Evolutionary conservation across 1,140 invertebrate species (phyloP), one percentile per base, ranked within the genome.

Genomic region (Drosophila burlai): DNA sequence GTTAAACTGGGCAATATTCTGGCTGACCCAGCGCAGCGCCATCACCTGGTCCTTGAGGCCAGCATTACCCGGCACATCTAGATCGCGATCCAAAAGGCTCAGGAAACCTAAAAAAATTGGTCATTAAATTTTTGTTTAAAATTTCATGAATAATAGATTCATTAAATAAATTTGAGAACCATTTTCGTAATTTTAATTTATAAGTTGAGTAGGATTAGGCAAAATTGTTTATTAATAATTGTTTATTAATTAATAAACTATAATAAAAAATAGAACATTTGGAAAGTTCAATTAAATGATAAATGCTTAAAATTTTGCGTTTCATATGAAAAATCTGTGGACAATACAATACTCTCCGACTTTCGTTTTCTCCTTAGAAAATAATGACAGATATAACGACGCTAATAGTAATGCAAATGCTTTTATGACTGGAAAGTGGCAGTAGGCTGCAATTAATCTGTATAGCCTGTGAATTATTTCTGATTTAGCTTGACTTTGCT

Each of bases 31-130:
- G 7, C 90, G 86, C 0, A 93, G 57, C 1, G 90, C 92, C 71
- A 92, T 36, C 4, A 93, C 93, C 89, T 95, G 93, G 68, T 93
- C 93, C 61, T 93, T 93, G 4, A 93, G 68, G 2, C 93, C 93
- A 26, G 89, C 91, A 60, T 93, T 93, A 5, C 93, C 93, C 0
- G 93, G 92, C 5, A 92, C 82, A 31, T 92, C 82, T 38, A 90
- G 47, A 1, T 86, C 64, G 1, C 85, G 89, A 81, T 94, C 93
- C 31, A 80, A 34, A 1, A 94, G 68, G 46, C 91, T 92, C 0
- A 92, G 76, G 52, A 92, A 92, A 29, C 91, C 86, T 92, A 38
- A 5, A 49, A 24, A 34, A 34, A 34, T 10, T 7, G 34, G 10
- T 11, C 4, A 2, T 34, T 34, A 4, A 3, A 34, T 11, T 34